Conservation (phyloP, 2,113 vertebrate species). For the Megaceryle maxima region DNA sequence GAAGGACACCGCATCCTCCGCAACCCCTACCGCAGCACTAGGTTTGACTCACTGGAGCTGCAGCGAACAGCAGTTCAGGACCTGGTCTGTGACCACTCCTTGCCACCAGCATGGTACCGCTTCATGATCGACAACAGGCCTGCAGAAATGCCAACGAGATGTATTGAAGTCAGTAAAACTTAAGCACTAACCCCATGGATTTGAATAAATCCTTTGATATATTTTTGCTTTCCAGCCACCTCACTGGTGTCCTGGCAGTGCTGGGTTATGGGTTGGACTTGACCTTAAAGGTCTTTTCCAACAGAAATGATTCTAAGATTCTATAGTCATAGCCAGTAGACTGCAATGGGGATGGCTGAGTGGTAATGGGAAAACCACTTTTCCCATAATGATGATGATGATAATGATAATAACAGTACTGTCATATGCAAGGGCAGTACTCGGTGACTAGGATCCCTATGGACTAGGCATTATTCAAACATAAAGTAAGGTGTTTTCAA, state of each 20-base stretch:
- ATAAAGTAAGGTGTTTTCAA: background rate
- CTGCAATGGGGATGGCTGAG: background rate
- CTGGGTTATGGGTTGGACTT: background rate
- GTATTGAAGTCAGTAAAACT: constrained; percentile 81
- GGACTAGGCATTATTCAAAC: background rate
- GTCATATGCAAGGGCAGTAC: background rate
- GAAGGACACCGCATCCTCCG: constrained; percentile 80
- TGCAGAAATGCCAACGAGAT: constrained; percentile 87
- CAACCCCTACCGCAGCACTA: constrained; percentile 78
- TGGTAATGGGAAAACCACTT: background rate
- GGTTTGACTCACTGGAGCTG: constrained; percentile 80
- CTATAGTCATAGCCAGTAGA: background rate
- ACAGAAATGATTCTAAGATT: background rate
- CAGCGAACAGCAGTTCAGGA: constrained; percentile 75
- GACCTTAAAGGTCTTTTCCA: background rate
- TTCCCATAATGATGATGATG: background rate
- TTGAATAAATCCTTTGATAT: background rate
- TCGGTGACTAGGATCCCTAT: background rate
- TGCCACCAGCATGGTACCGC: constrained; percentile 83
- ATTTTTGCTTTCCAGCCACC: background rate
- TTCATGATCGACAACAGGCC: constrained; percentile 84
- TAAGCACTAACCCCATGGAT: background rate
- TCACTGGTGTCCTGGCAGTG: background rate
- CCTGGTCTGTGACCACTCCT: constrained; percentile 87
- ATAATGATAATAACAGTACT: background rate